Percentiles rank a stretch among this genome's conserved stretches.
Conservation (phyloP, 2,113 vertebrate genomes). For the Theristicus caerulescens region DNA sequence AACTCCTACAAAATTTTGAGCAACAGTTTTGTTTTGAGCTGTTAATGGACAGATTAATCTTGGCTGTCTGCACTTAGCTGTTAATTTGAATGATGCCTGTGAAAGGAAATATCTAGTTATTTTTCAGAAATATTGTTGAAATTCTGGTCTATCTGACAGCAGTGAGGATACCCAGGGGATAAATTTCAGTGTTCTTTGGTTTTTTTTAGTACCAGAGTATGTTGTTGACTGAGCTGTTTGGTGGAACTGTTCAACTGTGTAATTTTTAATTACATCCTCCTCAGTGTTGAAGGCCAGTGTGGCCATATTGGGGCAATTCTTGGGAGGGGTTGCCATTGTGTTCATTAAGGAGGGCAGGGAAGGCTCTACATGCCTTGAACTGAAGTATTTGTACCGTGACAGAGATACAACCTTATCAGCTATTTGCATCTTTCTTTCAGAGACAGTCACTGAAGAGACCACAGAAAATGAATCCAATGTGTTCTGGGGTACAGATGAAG, state of each 20-base stretch:
- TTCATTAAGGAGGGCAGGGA: neutral
- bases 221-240: neutral
- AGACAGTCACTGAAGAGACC: neutral
- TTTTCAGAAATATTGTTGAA: slow-evolving; percentile 38
- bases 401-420: neutral
- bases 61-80: neutral
- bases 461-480: neutral
- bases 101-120: slow-evolving; percentile 4
- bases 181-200: neutral
- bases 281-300: rapidly evolving
- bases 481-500: neutral
- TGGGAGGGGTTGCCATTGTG: neutral
- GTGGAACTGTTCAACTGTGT: neutral
- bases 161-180: neutral
- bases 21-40: slow-evolving; percentile 8
- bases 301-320: neutral
- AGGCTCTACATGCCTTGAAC: neutral
- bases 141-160: neutral
- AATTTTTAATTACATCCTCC: neutral
- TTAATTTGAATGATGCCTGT: neutral
- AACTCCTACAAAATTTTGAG: neutral
- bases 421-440: neutral
- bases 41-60: slow-evolving; percentile 37
- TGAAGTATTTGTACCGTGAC: neutral
- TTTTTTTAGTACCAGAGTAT: neutral